A percentile compares a stretch with the other conserved stretches of the same genome.
phyloP scores from a whole-genome alignment of 2,797 vertebrate species.

The Alfaro cultratus region DNA sequence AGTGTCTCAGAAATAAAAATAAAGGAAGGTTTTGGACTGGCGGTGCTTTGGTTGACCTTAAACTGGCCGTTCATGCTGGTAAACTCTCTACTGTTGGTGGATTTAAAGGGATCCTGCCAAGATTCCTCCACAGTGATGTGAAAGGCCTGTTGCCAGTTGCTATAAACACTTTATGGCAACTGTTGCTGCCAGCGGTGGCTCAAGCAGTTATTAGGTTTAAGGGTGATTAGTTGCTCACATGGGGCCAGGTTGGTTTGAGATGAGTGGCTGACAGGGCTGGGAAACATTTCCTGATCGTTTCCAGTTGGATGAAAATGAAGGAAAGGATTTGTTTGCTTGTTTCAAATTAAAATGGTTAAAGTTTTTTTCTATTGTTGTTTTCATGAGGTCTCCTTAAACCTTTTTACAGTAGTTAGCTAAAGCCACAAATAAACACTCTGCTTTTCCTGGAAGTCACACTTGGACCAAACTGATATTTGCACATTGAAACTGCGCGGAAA shows the following conservation, averaged over 20 bases:
- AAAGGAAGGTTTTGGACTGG: background rate
- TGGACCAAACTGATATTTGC: slow-evolving; percentile 51
- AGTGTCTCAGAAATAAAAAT: background rate
- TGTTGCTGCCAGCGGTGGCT: background rate
- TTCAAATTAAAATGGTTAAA: background rate
- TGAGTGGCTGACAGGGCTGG: background rate
- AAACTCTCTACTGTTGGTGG: background rate
- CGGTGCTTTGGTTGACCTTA: background rate
- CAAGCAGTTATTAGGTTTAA: slow-evolving; percentile 1
- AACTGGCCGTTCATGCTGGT: background rate
- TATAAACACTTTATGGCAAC: background rate
- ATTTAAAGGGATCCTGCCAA: background rate
- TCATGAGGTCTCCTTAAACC: background rate
- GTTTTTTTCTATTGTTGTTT: background rate
- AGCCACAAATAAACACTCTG: slow-evolving; percentile 17
- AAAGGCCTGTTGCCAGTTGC: background rate
- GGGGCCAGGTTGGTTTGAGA: background rate
- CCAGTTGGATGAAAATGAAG: background rate
- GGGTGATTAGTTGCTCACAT: background rate
- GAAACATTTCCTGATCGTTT: background rate
- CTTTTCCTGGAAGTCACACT: slow-evolving; percentile 60
- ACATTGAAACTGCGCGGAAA: slow-evolving; percentile 34
- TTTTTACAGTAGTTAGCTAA: background rate
- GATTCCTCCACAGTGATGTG: background rate
- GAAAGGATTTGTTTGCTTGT: background rate